Base-by-base conservation (phyloP, 92 coral and sea anemone genomes). In the Phenganax marumi region DNA sequence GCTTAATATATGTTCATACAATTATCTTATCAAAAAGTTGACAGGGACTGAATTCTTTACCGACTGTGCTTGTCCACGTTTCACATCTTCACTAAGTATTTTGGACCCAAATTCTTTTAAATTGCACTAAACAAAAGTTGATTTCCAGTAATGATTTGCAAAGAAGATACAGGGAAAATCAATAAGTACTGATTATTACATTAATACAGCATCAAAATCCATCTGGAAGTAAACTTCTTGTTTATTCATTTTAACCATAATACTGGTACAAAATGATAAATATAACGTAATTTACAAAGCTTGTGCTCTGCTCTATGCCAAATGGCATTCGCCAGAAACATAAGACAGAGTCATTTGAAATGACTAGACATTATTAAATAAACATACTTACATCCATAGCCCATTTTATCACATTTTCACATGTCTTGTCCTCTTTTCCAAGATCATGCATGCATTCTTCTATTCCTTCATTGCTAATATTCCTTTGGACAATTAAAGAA, bases 361-460 rank as follows among this genome's bases (percentile, higher is more conserved):
- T 54, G 56, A 26, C 47, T 24, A 18, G 25, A 48, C 3, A 52
- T 14, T 18, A 52, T 50, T 43, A 63, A 64, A 66, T 76, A 54
- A 63, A 26, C 65, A 33, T 33, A 89, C 98, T 94, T 90, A 95
- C 98, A 84, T 90, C 89, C 48, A 88, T 88, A 88, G 98, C 98
- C 86, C 97, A 97, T 85, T 86, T 92, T 73, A 87, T 85, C 26
- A 84, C 74, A 71, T 92, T 92, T 76, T 91, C 87, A 71, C 84
- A 81, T 77, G 97, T 85, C 33, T 92, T 91, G 80, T 92, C 89
- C 55, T 86, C 93, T 87, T 89, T 88, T 76, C 71, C 89, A 85
- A 97, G 89, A 50, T 87, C 92, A 84, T 85, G 89, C 85, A 89
- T 86, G 85, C 97, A 95, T 81, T 92, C 93, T 69, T 97, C 96